A percentile compares a stretch with the other conserved stretches of the same genome.
Conservation (phyloP, 2,888 invertebrate genomes). For the Nemotelus nigrinus region DNA sequence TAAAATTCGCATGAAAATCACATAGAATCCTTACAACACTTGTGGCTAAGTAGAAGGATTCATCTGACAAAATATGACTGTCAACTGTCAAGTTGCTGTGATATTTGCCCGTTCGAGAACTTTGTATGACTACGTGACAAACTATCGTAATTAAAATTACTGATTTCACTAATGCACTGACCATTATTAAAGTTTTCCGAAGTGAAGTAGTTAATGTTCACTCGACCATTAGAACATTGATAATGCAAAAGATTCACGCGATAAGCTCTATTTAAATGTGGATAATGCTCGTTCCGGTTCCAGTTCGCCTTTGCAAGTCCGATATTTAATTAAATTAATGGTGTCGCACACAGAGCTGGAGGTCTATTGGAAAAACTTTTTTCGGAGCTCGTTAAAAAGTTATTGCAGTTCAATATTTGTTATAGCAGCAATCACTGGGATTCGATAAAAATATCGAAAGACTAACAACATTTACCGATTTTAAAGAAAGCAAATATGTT, state of each 20-base stretch:
- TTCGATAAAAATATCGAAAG: too few relatives aligned
- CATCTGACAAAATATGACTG: background rate
- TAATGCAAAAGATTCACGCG: constrained; percentile 8
- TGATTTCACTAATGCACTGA: background rate
- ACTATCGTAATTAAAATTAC: background rate
- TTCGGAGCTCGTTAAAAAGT: too few relatives aligned
- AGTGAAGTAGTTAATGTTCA: constrained; percentile 2
- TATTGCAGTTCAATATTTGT: too few relatives aligned
- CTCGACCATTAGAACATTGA: constrained; percentile 9
- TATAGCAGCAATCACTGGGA: too few relatives aligned
- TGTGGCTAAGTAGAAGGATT: background rate
- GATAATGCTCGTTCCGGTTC: background rate
- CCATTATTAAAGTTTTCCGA: constrained; percentile 1
- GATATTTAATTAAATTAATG: constrained; percentile 19
- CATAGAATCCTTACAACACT: constrained; percentile 57
- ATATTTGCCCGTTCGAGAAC: background rate
- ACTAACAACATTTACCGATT: too few relatives aligned
- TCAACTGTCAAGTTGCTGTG: background rate
- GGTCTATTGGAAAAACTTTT: too few relatives aligned
- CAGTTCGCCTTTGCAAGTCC: background rate
- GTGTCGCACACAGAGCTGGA: too few relatives aligned
- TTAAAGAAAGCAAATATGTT: too few relatives aligned
- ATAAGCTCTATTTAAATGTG: background rate
- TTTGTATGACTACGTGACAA: background rate
- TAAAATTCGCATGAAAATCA: constrained; percentile 55